A percentile compares a stretch with the other conserved stretches of the same genome.
Conservation (phyloP, 2,797 vertebrate species). For the Typhlichthys eigenmanni region DNA sequence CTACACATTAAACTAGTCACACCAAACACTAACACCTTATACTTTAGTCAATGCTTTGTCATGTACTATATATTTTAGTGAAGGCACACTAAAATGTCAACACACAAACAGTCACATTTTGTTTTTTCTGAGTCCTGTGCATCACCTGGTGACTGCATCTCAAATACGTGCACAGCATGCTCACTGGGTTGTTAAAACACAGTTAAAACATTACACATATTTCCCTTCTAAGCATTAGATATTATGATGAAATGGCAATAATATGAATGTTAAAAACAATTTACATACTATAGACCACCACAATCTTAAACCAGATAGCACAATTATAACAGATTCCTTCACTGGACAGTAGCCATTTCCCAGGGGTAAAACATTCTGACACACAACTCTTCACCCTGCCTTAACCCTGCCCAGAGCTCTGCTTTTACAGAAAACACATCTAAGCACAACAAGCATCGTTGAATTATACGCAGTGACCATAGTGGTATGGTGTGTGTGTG, state of each 20-base stretch:
- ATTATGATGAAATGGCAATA: slow-evolving; percentile 18
- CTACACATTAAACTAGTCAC: slow-evolving; percentile 47
- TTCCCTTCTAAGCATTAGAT: slow-evolving; percentile 11
- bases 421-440: slow-evolving; percentile 19
- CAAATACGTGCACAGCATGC: slow-evolving; percentile 18
- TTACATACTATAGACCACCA: slow-evolving; percentile 39
- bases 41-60: no score
- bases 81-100: no score
- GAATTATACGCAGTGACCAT: slow-evolving; percentile 58
- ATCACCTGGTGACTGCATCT: slow-evolving; percentile 14
- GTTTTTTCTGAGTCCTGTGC: no score
- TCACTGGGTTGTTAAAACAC: slow-evolving; percentile 24
- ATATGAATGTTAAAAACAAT: background rate
- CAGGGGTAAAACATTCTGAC: slow-evolving; percentile 13
- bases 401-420: background rate
- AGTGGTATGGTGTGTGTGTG: slow-evolving; percentile 37
- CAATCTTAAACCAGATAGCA: background rate
- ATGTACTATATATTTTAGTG: no score
- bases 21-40: slow-evolving; percentile 7
- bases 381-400: background rate
- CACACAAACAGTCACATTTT: no score
- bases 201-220: slow-evolving; percentile 6
- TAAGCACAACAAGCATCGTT: slow-evolving; percentile 42
- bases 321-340: slow-evolving; percentile 17
- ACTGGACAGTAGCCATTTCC: slow-evolving; percentile 22